Base-by-base conservation (phyloP, 2,888 invertebrate genomes). In the Priocnemis perturbator region DNA sequence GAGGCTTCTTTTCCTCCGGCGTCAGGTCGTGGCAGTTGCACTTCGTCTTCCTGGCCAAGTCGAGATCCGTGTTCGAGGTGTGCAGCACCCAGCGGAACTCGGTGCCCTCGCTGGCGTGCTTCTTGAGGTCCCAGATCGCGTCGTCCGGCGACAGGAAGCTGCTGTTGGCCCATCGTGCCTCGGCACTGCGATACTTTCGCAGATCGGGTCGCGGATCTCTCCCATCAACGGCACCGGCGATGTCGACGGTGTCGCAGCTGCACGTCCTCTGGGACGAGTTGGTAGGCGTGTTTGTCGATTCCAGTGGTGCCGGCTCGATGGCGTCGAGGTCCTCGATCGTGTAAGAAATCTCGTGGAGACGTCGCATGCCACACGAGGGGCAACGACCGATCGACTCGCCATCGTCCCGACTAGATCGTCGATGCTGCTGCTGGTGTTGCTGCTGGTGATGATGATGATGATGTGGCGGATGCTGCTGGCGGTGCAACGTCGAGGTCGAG, bases 51-150 rank as follows among this genome's bases (percentile, higher is more conserved):
- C 80, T 79, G 11, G 83, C 83, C 37, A 86, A 76, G 60, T 88
- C 87, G n/a, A 88, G 73, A 64, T 89, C 88, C 17, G 88, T 87
- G 59, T 76, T 84, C 9, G 88, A 87, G 2, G 87, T 83, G 69
- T 88, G 87, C 14, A 89, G 76, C 37, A 83, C 88, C 89, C 89
- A 89, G n/a, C 87, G 85, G 57, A 87, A 89, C 76, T 89, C 88
- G 15, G 87, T 86, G 9, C 81, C 86, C 30, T 82, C 87, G 66
- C 80, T 77, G 23, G 83, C 79, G 50, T 82, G 80, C 53, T 81
- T 85, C 53, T 81, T 81, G 9, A 86, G 72, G 60, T 88, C 85
- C 74, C 83, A 83, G 37, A 87, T 78, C 17, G 84, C 86, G 53
- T 88, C 88, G 48, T 88, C 86, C 3, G 89, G 88, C 9, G 89